Percentiles rank a stretch among this genome's conserved stretches.
Evolutionary conservation across 2,797 vertebrate genomes (phyloP).

Genomic region (Phoebastria nigripes): DNA sequence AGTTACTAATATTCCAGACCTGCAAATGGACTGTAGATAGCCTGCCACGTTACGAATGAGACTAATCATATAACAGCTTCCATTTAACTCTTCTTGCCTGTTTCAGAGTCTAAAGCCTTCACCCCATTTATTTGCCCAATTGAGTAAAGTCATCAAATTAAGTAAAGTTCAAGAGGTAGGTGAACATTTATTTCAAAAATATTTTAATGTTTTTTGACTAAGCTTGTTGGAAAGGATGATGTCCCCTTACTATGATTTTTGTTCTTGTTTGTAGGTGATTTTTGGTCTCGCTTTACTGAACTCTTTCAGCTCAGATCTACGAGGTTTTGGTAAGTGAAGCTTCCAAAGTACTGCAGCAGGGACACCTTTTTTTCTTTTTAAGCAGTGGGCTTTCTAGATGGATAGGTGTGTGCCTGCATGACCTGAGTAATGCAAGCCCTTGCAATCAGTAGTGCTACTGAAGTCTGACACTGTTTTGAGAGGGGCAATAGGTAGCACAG

Average conservation of each 20-base stretch:
- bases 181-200: neutral
- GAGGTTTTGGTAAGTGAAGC: conserved; percentile 89
- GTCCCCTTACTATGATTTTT: neutral
- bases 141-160: conserved; percentile 99
- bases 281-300: conserved; percentile 97
- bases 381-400: neutral
- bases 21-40: neutral
- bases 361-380: neutral
- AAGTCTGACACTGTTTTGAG: neutral
- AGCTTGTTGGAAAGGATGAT: neutral
- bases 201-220: neutral
- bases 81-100: neutral
- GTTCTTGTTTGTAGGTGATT: conserved; percentile 84
- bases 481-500: neutral
- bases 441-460: neutral
- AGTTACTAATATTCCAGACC: neutral
- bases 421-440: neutral
- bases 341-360: neutral
- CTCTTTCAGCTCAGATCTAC: conserved; percentile 93
- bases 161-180: conserved; percentile 99
- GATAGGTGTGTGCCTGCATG: neutral
- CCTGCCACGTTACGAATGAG: neutral
- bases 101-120: conserved; percentile 98
- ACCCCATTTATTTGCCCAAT: conserved; percentile 93
- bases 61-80: neutral